Conservation (phyloP, 2,113 vertebrate genomes). For the Heterochromis multidens region DNA sequence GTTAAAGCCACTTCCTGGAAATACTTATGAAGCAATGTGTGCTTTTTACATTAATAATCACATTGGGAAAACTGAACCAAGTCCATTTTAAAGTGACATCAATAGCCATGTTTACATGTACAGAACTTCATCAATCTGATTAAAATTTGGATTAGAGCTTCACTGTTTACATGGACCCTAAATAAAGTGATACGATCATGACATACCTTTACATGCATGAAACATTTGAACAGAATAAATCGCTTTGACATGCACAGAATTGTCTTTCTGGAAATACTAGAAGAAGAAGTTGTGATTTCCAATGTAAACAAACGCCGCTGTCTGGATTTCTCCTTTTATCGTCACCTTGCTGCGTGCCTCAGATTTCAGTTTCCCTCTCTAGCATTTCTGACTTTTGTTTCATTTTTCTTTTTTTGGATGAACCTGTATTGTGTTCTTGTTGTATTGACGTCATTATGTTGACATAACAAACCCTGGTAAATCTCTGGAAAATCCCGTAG, state of each 20-base stretch:
- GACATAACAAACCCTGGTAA: neutral
- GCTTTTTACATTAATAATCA: too few species aligned
- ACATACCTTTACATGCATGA: rapidly evolving
- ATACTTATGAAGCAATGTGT: neutral
- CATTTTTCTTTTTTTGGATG: rapidly evolving
- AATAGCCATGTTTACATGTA: too few species aligned
- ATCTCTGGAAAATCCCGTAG: too few species aligned
- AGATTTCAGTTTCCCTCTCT: neutral
- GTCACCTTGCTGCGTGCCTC: neutral
- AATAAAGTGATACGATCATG: neutral
- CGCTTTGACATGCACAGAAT: neutral
- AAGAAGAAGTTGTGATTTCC: neutral
- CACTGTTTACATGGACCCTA: neutral
- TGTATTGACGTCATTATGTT: rapidly evolving
- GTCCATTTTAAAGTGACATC: too few species aligned
- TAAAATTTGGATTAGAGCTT: too few species aligned
- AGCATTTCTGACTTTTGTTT: neutral
- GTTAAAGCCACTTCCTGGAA: neutral
- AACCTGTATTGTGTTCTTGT: neutral
- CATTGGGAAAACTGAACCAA: too few species aligned
- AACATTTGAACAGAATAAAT: neutral
- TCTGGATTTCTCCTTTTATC: neutral
- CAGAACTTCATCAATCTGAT: too few species aligned
- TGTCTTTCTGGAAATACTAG: neutral
- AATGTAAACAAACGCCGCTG: too few species aligned